Base-by-base conservation (phyloP, 2,888 invertebrate genomes). In the Caenorhabditis panamensis region DNA sequence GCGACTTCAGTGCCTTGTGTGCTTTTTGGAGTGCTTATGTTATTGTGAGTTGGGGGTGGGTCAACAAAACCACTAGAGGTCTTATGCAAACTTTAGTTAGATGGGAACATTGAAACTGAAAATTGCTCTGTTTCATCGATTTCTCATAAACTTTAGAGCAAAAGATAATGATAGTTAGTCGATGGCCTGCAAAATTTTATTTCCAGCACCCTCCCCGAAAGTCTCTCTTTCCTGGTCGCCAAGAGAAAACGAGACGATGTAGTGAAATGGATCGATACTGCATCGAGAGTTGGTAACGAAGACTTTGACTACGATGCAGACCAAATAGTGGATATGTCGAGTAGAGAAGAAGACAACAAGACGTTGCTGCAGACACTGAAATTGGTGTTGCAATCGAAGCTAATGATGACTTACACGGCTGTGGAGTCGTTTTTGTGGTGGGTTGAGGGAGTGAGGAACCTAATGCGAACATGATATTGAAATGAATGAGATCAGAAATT, bases 161-260 rank as follows among this genome's bases (percentile, higher is more conserved):
- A n/a, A n/a, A n/a, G n/a, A n/a, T n/a, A n/a, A n/a, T n/a, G n/a
- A n/a, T n/a, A 6, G 13, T 47, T 47, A 3, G 6, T 47, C 47
- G n/a, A n/a, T n/a, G n/a, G n/a, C n/a, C n/a, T n/a, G n/a, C n/a
- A n/a, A n/a, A n/a, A n/a, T n/a, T n/a, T n/a, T n/a, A n/a, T 13
- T 84, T 83, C n/a, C 64, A 87, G 87, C 58, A 84, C 82, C 20
- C 73, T 88, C 8, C 88, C 88, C n/a, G 88, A 88, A 67, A 85
- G 85, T 59, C 78, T 86, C 58, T 82, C 85, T 16, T 87, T 83
- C 61, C 76, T 87, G 9, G 83, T 84, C 20, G 68, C 77, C 1
- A 82, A 85, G 28, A 47, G 82, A 41, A 71, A 78, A 51, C 41
- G 69, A 9, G 63, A 67, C 11, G 82, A 86, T 11, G 22, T 85